Evolutionary conservation across 2,888 invertebrate species (phyloP).

Genomic region (Trissonchulus sp.): DNA sequence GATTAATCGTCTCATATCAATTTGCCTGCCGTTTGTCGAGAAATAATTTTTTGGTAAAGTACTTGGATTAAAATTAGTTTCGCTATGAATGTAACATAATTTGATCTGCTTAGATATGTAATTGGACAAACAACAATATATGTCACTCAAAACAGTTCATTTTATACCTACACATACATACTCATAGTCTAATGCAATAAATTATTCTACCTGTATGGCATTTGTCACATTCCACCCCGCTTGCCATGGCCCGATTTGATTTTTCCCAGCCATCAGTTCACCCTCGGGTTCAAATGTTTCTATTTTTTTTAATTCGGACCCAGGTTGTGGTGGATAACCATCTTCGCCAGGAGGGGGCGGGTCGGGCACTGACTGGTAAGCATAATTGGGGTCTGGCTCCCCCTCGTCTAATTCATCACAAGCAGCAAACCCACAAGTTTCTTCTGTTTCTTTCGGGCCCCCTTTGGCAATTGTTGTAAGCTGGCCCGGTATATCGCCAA

Average conservation of each 20-base stretch:
- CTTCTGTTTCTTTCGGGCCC: background rate
- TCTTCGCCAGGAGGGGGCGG: background rate
- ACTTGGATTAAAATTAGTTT: too few relatives aligned
- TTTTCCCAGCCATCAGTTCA: slow-evolving; percentile 45
- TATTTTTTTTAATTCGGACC: too few relatives aligned
- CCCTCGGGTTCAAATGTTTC: slow-evolving; percentile 38
- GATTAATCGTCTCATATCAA: too few relatives aligned
- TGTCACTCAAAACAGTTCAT: too few relatives aligned
- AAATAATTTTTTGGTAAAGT: too few relatives aligned
- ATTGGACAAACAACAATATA: too few relatives aligned
- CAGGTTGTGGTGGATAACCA: too few relatives aligned
- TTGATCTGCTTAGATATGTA: too few relatives aligned
- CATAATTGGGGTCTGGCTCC: background rate
- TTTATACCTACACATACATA: too few relatives aligned
- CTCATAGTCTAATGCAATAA: too few relatives aligned
- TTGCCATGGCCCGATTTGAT: slow-evolving; percentile 88
- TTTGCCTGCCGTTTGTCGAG: too few relatives aligned
- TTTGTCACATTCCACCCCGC: slow-evolving; percentile 99
- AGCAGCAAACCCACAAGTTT: background rate
- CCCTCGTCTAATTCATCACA: background rate
- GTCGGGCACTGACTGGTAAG: background rate
- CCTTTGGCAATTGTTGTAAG: background rate
- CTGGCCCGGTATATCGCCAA: background rate
- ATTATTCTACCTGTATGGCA: slow-evolving; percentile 93
- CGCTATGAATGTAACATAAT: too few relatives aligned